Conservation (phyloP, 2,113 vertebrate species). For the Mus pahari region DNA sequence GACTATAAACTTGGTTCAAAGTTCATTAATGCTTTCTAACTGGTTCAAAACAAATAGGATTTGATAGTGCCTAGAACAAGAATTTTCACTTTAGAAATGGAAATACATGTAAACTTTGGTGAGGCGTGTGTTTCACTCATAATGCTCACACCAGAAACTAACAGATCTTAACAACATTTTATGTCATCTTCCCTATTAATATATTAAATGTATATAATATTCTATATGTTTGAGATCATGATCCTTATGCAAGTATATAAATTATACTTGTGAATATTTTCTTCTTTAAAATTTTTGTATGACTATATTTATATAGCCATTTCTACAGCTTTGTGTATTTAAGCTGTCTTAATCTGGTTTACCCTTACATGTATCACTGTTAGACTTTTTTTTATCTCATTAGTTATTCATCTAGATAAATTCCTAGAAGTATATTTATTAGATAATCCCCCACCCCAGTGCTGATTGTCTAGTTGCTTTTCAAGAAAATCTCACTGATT, state of each 20-base stretch:
- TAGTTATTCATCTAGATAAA: conserved; percentile 3
- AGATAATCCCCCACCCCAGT: not conserved
- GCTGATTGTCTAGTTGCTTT: conserved; percentile 16
- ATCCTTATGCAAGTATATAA: not conserved
- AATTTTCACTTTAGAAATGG: not conserved
- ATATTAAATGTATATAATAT: not conserved
- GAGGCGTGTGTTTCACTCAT: not conserved
- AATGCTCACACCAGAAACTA: not conserved
- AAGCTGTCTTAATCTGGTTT: conserved; percentile 32
- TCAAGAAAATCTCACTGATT: conserved; percentile 21
- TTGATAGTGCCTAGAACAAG: not conserved
- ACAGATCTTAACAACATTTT: not conserved
- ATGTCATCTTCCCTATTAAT: not conserved
- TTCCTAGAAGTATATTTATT: conserved; percentile 37
- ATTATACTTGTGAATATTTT: conserved; percentile 26
- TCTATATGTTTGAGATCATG: not conserved
- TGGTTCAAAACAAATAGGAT: not conserved
- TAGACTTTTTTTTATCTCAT: conserved; percentile 9
- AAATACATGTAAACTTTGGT: not conserved
- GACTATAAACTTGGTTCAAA: not conserved
- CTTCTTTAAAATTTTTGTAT: conserved; percentile 3
- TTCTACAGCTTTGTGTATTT: conserved; percentile 5
- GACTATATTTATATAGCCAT: not conserved
- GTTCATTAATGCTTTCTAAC: not conserved
- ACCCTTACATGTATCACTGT: not conserved